These are phyloP conservation scores for Monoplex corrugatus DNA, from an alignment of 2,888 invertebrate genomes.

Conservation along the genomic window DNA sequence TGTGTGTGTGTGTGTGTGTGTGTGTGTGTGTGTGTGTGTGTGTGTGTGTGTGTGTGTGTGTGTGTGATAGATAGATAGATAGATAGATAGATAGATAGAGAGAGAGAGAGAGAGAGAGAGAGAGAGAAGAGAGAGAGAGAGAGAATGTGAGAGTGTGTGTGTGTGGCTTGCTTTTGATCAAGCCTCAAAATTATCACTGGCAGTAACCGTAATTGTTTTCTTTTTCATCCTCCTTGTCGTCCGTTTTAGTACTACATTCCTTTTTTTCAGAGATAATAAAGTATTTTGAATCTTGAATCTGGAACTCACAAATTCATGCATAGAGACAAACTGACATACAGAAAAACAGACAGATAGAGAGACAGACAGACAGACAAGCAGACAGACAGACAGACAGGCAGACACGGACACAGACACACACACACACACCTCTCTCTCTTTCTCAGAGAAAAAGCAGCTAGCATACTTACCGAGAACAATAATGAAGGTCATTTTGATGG, in stretches of 20 bases:
- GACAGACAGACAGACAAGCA: neutral
- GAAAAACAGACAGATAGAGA: neutral
- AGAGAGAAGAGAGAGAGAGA: no score
- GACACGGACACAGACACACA: neutral
- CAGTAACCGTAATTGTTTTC: no score
- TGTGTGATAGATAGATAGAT: no score
- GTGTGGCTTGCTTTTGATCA: no score
- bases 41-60: constrained; percentile 27
- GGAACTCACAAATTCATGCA: no score
- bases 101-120: neutral
- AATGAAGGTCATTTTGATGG: constrained; percentile 98
- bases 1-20: constrained; percentile 39
- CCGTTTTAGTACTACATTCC: no score
- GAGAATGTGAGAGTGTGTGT: constrained; percentile 4
- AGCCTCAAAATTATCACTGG: no score
- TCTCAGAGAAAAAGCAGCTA: neutral
- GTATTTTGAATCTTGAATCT: no score
- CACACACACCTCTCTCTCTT: no score
- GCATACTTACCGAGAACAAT: constrained; percentile 90
- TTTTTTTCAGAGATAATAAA: no score
- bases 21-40: constrained; percentile 39
- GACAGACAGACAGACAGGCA: neutral
- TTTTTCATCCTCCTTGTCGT: no score
- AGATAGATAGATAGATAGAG: neutral
- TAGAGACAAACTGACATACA: no score